These are phyloP conservation scores for Luscinia luscinia DNA, from an alignment of 2,797 vertebrate species.

Conservation along the genomic window DNA sequence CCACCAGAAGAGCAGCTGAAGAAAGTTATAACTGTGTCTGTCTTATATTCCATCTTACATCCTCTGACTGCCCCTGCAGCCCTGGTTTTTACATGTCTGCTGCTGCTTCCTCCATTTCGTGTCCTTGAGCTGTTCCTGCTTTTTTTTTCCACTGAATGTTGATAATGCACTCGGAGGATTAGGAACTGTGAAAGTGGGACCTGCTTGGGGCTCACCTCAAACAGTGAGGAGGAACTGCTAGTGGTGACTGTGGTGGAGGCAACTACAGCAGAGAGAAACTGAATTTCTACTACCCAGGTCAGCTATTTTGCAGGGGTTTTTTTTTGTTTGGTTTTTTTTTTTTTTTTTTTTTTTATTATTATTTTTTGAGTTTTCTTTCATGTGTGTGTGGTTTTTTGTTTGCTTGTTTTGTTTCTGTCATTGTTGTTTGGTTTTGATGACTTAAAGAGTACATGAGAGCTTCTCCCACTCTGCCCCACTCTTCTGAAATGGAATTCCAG, in stretches of 20 bases:
- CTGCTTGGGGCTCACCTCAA: neutral
- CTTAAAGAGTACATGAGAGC: neutral
- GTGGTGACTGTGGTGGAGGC: neutral
- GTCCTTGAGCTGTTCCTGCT: neutral
- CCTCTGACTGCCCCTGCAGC: neutral
- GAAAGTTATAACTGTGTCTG: neutral
- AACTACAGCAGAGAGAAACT: neutral
- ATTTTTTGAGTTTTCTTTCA: too few species aligned
- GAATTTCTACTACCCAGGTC: neutral
- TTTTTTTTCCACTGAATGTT: neutral
- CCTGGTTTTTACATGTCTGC: neutral
- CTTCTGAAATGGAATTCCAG: neutral
- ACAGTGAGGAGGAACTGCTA: neutral
- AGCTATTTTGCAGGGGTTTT: accelerated
- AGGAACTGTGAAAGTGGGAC: neutral
- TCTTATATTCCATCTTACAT: accelerated
- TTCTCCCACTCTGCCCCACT: accelerated
- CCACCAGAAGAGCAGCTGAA: neutral
- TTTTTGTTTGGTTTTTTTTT: neutral
- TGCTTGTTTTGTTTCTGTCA: too few species aligned
- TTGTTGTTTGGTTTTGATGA: too few species aligned
- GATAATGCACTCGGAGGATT: neutral
- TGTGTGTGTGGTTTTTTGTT: too few species aligned
- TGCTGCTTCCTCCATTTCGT: neutral
- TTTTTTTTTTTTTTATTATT: too few species aligned